Evolutionary conservation across 2,888 invertebrate genomes (phyloP), one percentile per base, ranked within the genome.

Genomic region (Subacronicta megacephala): DNA sequence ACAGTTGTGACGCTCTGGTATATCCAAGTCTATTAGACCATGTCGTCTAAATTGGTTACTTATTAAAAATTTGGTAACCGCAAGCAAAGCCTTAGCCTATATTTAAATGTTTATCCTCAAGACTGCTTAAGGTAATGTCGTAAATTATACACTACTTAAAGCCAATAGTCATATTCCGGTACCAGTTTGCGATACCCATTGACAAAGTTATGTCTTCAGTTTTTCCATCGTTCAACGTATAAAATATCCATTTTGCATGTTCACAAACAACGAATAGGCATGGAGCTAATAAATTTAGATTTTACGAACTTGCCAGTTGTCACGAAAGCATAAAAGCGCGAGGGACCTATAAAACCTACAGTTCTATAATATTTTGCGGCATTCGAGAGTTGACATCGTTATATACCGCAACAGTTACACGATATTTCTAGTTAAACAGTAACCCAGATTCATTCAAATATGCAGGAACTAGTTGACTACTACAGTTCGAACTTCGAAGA

Each of bases 141-240:
- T 45, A 36, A 20, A 15, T 23, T 0, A 7, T 36, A 6, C 13
- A 35, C 3, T 6, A 42, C 15, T 35, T 6, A 2, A n/a, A 1
- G 29, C 7, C 10, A 31, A 31, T 3, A 20, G 7, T 3, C 9
- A 38, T 38, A 40, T 35, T 31, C n/a, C 31, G 29, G 69, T 69
- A 66, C 54, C 66, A 61, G 26, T 9, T 40, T n/a, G 51, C 43
- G 72, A 69, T 52, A n/a, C n/a, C n/a, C n/a, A 61, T 58, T 71
- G 35, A 44, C 33, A 41, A 53, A 36, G n/a, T 45, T 17, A 37
- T 40, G 26, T 43, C 15, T 6, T 29, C 17, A 36, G n/a, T 33
- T 37, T 35, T 57, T 52, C 35, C 17, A 23, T 49, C 41, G 29
- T 7, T 56, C 49, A 66, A 57, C 6, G 1, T 36, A 50, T 60